These are phyloP conservation scores for Microtus pennsylvanicus DNA, from an alignment of 2,113 vertebrate species.

Conservation along the genomic window DNA sequence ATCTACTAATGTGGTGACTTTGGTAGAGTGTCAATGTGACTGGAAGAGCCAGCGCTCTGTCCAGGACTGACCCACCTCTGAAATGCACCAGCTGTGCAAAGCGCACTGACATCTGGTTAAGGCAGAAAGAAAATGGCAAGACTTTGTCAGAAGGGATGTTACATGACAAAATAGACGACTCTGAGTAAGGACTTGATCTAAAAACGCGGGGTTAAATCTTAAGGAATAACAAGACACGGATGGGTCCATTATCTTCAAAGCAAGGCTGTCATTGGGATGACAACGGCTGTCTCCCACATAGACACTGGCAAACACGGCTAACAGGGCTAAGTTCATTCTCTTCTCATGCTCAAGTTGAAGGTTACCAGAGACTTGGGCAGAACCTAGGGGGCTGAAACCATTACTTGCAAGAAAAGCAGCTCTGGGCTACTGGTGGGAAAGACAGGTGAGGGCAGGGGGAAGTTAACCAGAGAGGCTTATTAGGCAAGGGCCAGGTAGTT, in stretches of 20 bases:
- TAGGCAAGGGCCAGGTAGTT: constrained; percentile 52
- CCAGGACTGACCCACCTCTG: constrained; percentile 1
- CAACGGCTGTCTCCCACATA: not conserved
- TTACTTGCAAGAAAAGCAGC: not conserved
- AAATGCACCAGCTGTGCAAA: constrained; percentile 56
- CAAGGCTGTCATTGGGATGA: not conserved
- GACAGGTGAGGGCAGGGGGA: not conserved
- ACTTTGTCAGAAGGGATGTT: not conserved
- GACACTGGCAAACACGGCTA: not conserved
- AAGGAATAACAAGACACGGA: not conserved
- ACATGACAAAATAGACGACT: not conserved
- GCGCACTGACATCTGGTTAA: constrained; percentile 4
- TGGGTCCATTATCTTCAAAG: not conserved
- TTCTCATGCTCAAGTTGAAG: not conserved
- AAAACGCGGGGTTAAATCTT: constrained; percentile 34
- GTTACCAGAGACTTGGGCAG: not conserved
- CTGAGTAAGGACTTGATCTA: not conserved
- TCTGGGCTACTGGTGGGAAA: constrained; percentile 25
- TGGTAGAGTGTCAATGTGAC: constrained; percentile 32
- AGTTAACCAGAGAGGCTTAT: constrained; percentile 31
- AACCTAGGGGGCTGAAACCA: not conserved
- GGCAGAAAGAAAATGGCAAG: not conserved
- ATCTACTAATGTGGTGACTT: not conserved
- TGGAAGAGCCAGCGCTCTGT: constrained; percentile 34
- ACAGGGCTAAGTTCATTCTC: not conserved